These are phyloP conservation scores for Polietes domitor DNA, from an alignment of 2,888 invertebrate genomes.

Conservation along the genomic window DNA sequence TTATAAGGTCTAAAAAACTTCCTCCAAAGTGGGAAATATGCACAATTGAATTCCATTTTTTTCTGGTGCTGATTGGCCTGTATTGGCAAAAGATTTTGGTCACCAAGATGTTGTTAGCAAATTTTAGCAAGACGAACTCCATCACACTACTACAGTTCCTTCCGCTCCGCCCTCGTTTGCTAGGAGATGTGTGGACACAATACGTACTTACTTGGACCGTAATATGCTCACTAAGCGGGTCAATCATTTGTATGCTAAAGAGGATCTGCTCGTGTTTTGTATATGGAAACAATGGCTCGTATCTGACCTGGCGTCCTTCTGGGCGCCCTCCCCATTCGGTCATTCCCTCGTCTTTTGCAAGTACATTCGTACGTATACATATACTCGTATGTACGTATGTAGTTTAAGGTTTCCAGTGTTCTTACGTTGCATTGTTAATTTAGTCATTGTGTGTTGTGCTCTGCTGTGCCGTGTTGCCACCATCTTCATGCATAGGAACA, in stretches of 20 bases:
- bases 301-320: not conserved
- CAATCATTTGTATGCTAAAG: conserved; percentile 28
- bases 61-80: too few relatives aligned
- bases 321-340: not conserved
- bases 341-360: not conserved
- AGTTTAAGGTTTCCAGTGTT: not conserved
- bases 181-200: not conserved
- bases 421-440: conserved; percentile 16
- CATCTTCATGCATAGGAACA: too few relatives aligned
- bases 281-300: conserved; percentile 15
- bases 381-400: not conserved
- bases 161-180: not conserved
- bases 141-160: too few relatives aligned
- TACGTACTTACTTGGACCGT: conserved; percentile 16
- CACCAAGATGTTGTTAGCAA: too few relatives aligned
- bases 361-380: not conserved
- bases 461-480: too few relatives aligned
- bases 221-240: conserved; percentile 31
- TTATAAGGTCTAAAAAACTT: too few relatives aligned
- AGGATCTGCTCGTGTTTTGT: not conserved
- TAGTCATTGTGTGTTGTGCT: conserved; percentile 33
- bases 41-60: too few relatives aligned
- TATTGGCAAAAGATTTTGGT: too few relatives aligned
- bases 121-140: too few relatives aligned
- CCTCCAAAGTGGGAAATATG: too few relatives aligned